Evolutionary conservation across 1,140 invertebrate genomes (phyloP).

Genomic region (Phymorhynchus buccinoides): DNA sequence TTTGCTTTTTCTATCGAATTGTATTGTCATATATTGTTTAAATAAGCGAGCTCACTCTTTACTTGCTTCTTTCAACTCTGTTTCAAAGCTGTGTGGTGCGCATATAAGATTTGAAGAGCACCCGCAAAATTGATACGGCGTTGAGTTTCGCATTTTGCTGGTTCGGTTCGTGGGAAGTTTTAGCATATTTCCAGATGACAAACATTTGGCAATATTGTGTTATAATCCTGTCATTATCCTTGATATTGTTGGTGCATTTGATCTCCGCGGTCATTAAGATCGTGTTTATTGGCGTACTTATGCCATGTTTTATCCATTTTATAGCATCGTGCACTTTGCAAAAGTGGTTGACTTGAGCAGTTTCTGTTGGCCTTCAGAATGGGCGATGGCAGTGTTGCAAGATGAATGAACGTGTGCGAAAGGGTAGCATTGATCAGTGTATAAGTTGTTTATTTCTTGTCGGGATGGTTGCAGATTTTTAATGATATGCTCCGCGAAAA

Average conservation of each 20-base stretch:
- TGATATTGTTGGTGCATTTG: background rate
- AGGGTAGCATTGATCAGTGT: background rate
- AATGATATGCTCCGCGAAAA: background rate
- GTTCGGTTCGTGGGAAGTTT: background rate
- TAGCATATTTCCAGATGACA: background rate
- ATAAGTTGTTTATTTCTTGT: background rate
- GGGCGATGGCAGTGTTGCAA: background rate
- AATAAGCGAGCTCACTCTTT: background rate
- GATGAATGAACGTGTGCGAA: background rate
- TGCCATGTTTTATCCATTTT: too few species aligned
- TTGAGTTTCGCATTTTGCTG: conserved; percentile 23
- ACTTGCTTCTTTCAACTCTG: background rate
- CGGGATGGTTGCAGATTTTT: background rate
- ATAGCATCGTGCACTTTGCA: background rate
- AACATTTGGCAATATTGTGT: background rate
- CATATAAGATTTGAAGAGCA: background rate
- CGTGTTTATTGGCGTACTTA: background rate
- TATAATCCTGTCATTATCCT: background rate
- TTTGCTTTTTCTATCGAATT: background rate
- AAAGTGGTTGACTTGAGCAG: conserved; percentile 5
- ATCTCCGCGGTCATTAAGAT: background rate
- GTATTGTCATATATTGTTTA: background rate
- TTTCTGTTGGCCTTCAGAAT: background rate
- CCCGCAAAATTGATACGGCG: conserved; percentile 1
- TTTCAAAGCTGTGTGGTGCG: background rate